Evolutionary conservation across 2,113 vertebrate genomes (phyloP), one percentile per base, ranked within the genome.

Genomic region (Myodes glareolus): DNA sequence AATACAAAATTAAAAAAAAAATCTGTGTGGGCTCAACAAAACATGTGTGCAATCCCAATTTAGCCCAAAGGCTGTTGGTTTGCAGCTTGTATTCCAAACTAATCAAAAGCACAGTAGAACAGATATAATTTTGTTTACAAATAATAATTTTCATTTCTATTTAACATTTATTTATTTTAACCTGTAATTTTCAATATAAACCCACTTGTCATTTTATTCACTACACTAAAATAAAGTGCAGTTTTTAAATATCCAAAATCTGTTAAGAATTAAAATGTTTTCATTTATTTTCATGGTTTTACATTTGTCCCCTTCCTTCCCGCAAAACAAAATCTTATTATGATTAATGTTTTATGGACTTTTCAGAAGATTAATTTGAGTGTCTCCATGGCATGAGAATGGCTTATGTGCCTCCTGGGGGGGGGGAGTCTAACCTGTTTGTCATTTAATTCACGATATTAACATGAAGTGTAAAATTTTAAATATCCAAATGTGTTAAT

Each of bases 21-120:
- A 75, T 58, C n/a, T 87, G 73, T 92, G 55, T 97, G 88, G 80
- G 92, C 67, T 96, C 89, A 90, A 96, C 72, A 96, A 95, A 97
- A 95, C 85, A 93, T 81, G 36, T 95, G 86, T 96, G 63, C 67
- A 96, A 90, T 82, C 88, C 88, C 88, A 84, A 96, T 94, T 95
- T 94, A 97, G 91, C 73, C 63, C 68, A 73, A 96, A 96, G 78
- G 27, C 90, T 88, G 93, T 85, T 88, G 67, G 52, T 94, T 97
- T 96, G 80, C 63, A 94, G 73, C 45, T 96, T 96, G 90, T 95
- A 78, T 72, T 95, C 88, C 42, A 90, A 96, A 87, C 82, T 88
- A 90, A 80, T 81, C 50, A 93, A 95, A 95, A 94, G 21, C 80
- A 86, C 55, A 93, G 39, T 65, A 93, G 61, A 47, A 86, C 17